phyloP scores from a whole-genome alignment of 2,797 vertebrate species.

The Sylvilagus floridanus region DNA sequence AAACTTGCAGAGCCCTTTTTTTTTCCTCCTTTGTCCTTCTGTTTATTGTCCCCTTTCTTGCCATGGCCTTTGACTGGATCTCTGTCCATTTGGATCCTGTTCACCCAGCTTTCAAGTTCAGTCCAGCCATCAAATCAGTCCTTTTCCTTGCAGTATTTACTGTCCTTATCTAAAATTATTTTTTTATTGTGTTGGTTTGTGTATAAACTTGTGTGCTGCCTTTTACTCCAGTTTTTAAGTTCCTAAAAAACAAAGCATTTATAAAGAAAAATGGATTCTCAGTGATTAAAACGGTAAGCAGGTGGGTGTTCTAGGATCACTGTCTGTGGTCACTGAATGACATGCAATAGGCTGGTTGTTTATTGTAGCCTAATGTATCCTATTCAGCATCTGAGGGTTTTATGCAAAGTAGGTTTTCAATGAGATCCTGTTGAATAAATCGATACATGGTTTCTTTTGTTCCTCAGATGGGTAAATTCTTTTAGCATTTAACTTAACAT shows the following conservation, averaged over 20 bases:
- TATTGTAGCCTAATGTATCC: neutral
- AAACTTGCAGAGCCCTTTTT: neutral
- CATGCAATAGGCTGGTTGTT: neutral
- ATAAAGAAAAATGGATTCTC: neutral
- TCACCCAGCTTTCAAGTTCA: conserved; percentile 25
- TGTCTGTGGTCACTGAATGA: conserved; percentile 18
- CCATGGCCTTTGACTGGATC: neutral
- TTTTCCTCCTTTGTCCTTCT: neutral
- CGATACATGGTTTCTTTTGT: conserved; percentile 35
- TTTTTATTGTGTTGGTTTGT: neutral
- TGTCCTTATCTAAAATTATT: neutral
- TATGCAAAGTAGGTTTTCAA: neutral
- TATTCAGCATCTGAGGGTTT: neutral
- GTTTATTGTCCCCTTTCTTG: neutral
- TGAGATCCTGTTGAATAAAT: conserved; percentile 50
- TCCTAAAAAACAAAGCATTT: neutral
- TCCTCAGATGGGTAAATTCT: conserved; percentile 21
- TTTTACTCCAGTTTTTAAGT: neutral
- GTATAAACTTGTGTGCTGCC: neutral
- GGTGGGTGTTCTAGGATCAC: neutral
- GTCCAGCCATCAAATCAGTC: neutral
- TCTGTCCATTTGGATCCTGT: neutral
- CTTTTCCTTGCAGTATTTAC: neutral
- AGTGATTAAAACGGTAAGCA: neutral
- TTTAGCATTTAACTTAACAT: conserved; percentile 36